phyloP scores from a whole-genome alignment of 2,888 invertebrate species.

The Netelia fuscicornis region DNA sequence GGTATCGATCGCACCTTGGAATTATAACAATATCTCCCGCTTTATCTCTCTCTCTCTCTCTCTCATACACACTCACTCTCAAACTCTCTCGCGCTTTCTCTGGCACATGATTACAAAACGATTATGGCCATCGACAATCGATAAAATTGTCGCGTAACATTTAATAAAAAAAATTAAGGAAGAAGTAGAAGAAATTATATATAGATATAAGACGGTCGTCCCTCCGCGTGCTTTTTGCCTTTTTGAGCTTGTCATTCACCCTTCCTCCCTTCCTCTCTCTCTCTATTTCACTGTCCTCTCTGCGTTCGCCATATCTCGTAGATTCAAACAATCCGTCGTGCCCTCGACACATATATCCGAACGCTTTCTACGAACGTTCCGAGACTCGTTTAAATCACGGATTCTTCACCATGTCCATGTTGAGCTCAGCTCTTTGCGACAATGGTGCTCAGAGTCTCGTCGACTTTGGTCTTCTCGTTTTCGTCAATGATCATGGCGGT shows the following conservation, averaged over 20 bases:
- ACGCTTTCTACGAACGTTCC: constrained; percentile 32
- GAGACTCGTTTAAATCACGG: constrained; percentile 44
- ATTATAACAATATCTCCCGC: constrained; percentile 21
- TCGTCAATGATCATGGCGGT: constrained; percentile 72
- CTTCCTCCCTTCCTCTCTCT: background rate
- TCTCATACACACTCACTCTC: background rate
- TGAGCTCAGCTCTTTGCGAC: constrained; percentile 79
- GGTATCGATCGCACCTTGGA: constrained; percentile 18
- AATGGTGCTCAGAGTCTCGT: constrained; percentile 72
- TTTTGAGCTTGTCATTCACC: background rate
- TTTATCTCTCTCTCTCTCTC: background rate
- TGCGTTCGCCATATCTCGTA: background rate
- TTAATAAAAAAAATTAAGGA: constrained; percentile 44
- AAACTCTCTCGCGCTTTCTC: background rate
- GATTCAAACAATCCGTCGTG: background rate
- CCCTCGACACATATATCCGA: constrained; percentile 14
- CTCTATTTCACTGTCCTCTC: background rate
- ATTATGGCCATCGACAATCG: constrained; percentile 33
- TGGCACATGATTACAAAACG: constrained; percentile 57
- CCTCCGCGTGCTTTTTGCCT: background rate
- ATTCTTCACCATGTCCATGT: background rate
- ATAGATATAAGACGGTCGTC: background rate
- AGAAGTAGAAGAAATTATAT: constrained; percentile 41
- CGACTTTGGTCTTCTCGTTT: constrained; percentile 70
- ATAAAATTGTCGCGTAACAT: constrained; percentile 39